Conservation (phyloP, 2,888 invertebrate species). For the Cataglyphis altisquamis region DNA sequence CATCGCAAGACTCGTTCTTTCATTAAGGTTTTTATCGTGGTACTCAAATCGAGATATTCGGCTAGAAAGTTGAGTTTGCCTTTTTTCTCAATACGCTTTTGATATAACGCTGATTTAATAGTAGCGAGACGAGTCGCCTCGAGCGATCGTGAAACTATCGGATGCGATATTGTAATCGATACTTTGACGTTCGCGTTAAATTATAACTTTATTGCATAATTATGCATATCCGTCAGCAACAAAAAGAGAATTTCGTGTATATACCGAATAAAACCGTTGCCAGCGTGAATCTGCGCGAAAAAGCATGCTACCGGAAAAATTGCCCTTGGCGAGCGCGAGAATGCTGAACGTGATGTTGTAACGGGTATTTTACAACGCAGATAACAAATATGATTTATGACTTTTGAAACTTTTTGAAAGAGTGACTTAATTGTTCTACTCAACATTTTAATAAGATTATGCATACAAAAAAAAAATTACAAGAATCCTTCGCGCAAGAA, state of each 20-base stretch:
- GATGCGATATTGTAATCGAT: constrained; percentile 9
- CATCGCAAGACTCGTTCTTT: background rate
- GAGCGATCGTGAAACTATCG: constrained; percentile 8
- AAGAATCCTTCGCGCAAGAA: background rate
- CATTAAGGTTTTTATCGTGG: background rate
- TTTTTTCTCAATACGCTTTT: background rate
- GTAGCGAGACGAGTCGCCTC: background rate
- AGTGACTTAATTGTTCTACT: background rate
- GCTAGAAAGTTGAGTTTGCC: background rate
- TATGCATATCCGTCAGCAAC: background rate
- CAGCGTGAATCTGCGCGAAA: background rate
- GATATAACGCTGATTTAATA: background rate
- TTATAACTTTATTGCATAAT: constrained; percentile 16
- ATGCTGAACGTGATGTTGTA: background rate
- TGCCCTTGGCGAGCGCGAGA: constrained; percentile 12
- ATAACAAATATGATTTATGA: constrained; percentile 11
- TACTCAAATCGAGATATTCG: background rate
- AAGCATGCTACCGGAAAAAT: constrained; percentile 17
- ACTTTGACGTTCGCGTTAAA: constrained; percentile 6
- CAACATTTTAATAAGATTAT: background rate
- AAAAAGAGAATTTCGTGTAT: background rate
- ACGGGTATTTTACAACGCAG: background rate
- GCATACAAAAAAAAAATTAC: background rate
- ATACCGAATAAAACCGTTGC: constrained; percentile 23
- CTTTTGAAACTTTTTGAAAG: background rate